Conservation (phyloP, 1,140 invertebrate genomes). For the Patella vulgata region DNA sequence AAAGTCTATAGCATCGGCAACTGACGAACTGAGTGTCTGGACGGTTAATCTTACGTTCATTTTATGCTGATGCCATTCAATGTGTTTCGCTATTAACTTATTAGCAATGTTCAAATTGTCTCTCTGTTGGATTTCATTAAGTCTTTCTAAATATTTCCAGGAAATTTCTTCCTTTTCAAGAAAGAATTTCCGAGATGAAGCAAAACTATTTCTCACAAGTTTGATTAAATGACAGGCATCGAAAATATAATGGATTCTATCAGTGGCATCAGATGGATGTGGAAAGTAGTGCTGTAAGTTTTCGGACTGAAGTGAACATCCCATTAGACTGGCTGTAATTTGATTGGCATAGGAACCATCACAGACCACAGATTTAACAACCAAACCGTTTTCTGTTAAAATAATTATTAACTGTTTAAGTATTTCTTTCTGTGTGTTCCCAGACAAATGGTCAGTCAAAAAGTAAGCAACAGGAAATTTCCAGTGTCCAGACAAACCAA, state of each 20-base stretch:
- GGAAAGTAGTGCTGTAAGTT: not conserved
- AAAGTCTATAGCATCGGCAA: no score
- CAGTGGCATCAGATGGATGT: not conserved
- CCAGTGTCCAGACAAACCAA: not conserved
- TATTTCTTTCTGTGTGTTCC: not conserved
- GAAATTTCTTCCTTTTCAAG: not conserved
- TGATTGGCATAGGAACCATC: slow-evolving; percentile 8
- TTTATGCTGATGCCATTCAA: no score
- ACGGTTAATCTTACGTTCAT: no score
- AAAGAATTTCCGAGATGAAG: not conserved
- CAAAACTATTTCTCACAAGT: slow-evolving; percentile 1
- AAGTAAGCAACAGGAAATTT: slow-evolving; percentile 12
- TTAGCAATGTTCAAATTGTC: slow-evolving; percentile 3
- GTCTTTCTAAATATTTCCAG: slow-evolving; percentile 1
- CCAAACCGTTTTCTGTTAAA: not conserved
- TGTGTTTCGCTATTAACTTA: slow-evolving; percentile 1
- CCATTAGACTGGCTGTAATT: not conserved
- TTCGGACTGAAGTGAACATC: not conserved
- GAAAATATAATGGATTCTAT: not conserved
- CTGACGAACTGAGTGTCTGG: no score
- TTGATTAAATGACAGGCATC: slow-evolving; percentile 16
- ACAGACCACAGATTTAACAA: not conserved
- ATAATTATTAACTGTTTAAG: not conserved
- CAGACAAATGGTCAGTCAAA: not conserved
- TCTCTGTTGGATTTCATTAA: not conserved